Base-by-base conservation (phyloP, 2,888 invertebrate genomes). In the Drosophila melanosoma region DNA sequence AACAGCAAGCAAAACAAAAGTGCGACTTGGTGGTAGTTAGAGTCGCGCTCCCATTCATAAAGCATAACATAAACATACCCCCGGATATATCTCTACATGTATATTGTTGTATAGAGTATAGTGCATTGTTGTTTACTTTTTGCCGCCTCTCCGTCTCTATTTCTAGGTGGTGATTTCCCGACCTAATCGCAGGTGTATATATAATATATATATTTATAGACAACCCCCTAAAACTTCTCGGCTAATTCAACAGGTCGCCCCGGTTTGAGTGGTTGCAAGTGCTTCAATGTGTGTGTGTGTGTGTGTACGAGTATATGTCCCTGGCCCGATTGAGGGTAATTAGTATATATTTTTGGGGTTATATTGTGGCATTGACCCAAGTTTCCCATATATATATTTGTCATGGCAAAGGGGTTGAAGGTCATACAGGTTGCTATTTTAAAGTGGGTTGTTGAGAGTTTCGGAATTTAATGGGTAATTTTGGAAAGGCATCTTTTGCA, bases 21-120 rank as follows among this genome's bases (percentile, higher is more conserved):
- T 85, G 73, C 61, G 62, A 65, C 65, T 67, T 78, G 88, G 90
- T 87, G 87, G 87, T 87, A 88, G 87, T 87, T 90, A 86, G 86
- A 80, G 75, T 73, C 69, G 84, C 89, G 86, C 85, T 85, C 81
- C 79, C 87, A 87, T 87, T 87, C 88, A 87, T 87, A 85, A 89
- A 83, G 66, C 65, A 79, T 76, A 74, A 75, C 74, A 82, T 82
- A 86, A 86, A 87, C 87, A 88, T 78, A 87, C 87, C 90, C 90
- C 90, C 75, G 75, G 38, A 59, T 60, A 51, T 51, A 48, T 53
- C 36, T 60, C 1, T 45, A 15, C 8, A 45, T 15, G 20, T 45
- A 45, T 45, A 45, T 45, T 45, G 45, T 36, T 23, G 38, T 33
- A 54, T 20, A 38, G 36, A 29, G 59, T 66, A 66, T 60, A 62